Base-by-base conservation (phyloP, 2,888 invertebrate genomes). In the Camponotus fellah region DNA sequence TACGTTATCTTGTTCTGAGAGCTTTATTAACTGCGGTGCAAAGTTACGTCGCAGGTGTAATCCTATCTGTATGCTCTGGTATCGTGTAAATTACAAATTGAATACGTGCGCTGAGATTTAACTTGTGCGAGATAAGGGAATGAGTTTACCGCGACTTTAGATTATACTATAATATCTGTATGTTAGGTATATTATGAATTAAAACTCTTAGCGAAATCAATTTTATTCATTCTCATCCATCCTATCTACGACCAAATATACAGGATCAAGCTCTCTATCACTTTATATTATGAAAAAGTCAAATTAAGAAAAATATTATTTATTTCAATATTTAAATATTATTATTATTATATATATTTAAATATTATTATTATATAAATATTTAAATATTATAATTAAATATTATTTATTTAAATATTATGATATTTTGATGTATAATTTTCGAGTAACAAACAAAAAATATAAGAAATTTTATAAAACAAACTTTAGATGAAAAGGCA, bases 81-180 rank as follows among this genome's bases (percentile, higher is more conserved):
- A 37, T 80, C 79, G 72, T 60, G 72, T 80, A 80, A 80, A 80
- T 80, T 80, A 80, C 79, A 80, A 80, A 80, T 80, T 72, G 79
- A 79, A 72, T 79, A 80, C 72, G 72, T 80, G 72, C 60, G 26
- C 46, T 1, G 71, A 26, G 46, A 46, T 37, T 72, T 72, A 46
- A 80, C 79, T 46, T 14, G 46, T 37, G 60, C 34, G 34, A 60
- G 53, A 68, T 68, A 58, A 58, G 56, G 32, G 46, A 37, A 26
- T n/a, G 60, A 60, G 34, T 79, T 79, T 60, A 17, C 46, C n/a
- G 46, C 26, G 21, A 37, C 26, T 80, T 46, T 26, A 46, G 32
- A 72, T 72, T 72, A 34, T 34, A n/a, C 6, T 26, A 34, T 10
- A 34, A 6, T 46, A 69, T 58, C 60, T 65, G 37, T 32, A n/a